Evolutionary conservation across 2,113 vertebrate genomes (phyloP), one percentile per base, ranked within the genome.

Genomic region (Falco punctatus): DNA sequence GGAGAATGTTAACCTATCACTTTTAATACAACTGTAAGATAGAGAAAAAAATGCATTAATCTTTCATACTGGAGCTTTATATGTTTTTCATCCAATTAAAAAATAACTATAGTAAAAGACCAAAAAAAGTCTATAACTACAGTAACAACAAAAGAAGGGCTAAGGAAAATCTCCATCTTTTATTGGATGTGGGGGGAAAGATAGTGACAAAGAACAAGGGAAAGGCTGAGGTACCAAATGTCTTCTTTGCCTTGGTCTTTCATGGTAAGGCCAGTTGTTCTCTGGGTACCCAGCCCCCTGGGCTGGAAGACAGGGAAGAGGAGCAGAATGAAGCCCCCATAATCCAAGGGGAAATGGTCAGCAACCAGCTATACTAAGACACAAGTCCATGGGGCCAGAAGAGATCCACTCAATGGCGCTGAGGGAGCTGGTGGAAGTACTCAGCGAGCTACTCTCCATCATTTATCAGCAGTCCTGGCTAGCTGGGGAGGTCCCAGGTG

Each of bases 301-400:
- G 14, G 16, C 6, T 66, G 20, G 21, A 86, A 54, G 46, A 42
- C 17, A 7, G 22, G 17, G 11, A 42, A 15, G 2, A 20, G 14
- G 5, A 86, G 6, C 11, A 73, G 33, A 81, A 42, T 35, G 17
- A 67, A 42, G 14, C 6, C 5, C 27, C 48, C 5, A 11, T 15
- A 61, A 54, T 61, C 17, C 16, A 67, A 42, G 46, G 14, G 46
- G 28, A 67, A 59, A 66, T 18, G 8, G 9, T 52, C 9, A 42
- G 42, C 42, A 14, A 42, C 42, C 42, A 13, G 42, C 42, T 42
- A 42, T 14, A 42, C 42, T 14, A 54, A 28, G 27, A 40, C 14
- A 27, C 20, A 30, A 3, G 16, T 40, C 20, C 19, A 4, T 19
- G 14, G 11, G 28, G 16, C 28, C 0, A 0, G 28, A 15, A 22